Base-by-base conservation (phyloP, 2,797 vertebrate species). In the Microctenopoma stevenorrisi region DNA sequence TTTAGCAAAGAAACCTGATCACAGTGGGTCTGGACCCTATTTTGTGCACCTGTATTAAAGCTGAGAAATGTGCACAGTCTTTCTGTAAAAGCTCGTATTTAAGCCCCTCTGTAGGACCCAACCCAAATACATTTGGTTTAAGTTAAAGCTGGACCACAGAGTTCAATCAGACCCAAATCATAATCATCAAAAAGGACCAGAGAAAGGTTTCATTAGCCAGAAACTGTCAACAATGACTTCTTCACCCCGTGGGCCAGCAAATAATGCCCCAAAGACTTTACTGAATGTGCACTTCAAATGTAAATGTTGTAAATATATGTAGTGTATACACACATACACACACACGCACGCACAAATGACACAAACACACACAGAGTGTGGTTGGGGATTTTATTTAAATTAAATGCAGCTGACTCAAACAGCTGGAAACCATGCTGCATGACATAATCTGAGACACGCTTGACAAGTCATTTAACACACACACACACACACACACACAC, bases 401-500 rank as follows among this genome's bases (percentile, higher is more conserved):
- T 43, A 79, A 83, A 73, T 33, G 82, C 74, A 84, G 79, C 76
- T 82, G 86, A 78, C 64, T 71, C 3, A n/a, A 71, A 84, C 87
- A 90, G 85, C 87, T 92, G 88, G 89, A 91, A 90, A 76, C 76
- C 79, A 83, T 83, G 81, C 71, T 75, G 66, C 57, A 90, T 86
- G 79, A 91, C 77, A 91, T 88, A 76, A 89, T 85, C 81, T 54
- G 53, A 82, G 62, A 67, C 47, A 63, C 56, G 58, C 30, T 9
- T 33, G 76, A 66, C 76, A 88, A 88, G 58, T 53, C 51, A 85
- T 74, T 79, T 63, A 80, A 76, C 48, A 48, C 60, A 63, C 40
- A 63, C 58, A 64, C 40, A 40, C 18, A 38, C 50, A 47, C 57
- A 54, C 6, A 57, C 22, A 48, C 57, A 65, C 44, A 56, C 58